phyloP scores from a whole-genome alignment of 2,113 vertebrate species.

The Osmerus eperlanus region DNA sequence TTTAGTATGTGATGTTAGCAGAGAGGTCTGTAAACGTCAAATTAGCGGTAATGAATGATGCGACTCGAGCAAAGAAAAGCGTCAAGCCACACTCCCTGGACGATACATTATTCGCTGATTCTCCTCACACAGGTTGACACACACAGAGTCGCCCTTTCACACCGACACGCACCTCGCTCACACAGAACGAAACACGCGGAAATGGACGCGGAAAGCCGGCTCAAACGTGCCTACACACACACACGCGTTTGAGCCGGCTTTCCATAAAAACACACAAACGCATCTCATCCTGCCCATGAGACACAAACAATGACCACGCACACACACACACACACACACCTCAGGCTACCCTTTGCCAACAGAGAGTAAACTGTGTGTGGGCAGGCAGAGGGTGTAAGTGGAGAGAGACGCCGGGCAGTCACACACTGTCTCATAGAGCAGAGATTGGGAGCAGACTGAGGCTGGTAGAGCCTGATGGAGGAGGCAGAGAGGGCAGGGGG shows the following conservation, averaged over 20 bases:
- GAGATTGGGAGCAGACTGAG: no score
- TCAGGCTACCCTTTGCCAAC: constrained; percentile 26
- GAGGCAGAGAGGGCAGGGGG: no score
- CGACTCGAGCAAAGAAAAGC: constrained; percentile 56
- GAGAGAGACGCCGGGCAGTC: not conserved
- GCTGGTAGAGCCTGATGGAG: no score
- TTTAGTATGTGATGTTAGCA: constrained; percentile 74
- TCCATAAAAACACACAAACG: constrained; percentile 54
- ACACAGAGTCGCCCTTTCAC: not conserved
- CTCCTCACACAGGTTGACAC: not conserved
- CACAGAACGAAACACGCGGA: constrained; percentile 21
- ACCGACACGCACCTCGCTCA: not conserved
- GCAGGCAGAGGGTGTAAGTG: not conserved
- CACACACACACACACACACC: constrained; percentile 14
- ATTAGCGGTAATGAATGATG: constrained; percentile 74
- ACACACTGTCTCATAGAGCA: no score
- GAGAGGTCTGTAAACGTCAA: constrained; percentile 43
- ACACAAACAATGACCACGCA: not conserved
- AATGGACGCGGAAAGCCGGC: no score
- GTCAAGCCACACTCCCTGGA: constrained; percentile 67
- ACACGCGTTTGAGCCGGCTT: not conserved
- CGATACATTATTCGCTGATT: not conserved
- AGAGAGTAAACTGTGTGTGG: not conserved
- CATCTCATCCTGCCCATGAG: constrained; percentile 29
- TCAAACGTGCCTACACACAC: no score